Evolutionary conservation across 2,888 invertebrate species (phyloP), one percentile per base, ranked within the genome.

Genomic region (Lissonota sp.): DNA sequence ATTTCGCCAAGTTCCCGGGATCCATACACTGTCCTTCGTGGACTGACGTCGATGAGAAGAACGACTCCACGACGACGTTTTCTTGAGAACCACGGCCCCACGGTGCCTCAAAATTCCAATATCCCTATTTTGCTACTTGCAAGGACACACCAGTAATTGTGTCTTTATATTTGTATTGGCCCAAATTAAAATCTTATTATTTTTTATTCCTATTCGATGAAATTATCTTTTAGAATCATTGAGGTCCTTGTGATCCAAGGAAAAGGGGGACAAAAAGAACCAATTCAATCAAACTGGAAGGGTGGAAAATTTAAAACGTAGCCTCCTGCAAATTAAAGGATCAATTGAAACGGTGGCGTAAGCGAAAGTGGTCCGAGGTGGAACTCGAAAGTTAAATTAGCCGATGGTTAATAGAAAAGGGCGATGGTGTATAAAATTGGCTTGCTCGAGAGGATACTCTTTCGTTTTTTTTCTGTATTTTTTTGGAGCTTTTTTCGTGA

Each of bases 1-100:
- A 46, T 39, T 62, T 76, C 70, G 76, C 76, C 76, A 76, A 69
- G 44, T 69, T 55, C 44, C 63, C 69, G 55, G 55, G 69, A 76
- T 76, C 76, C 69, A 76, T 76, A 76, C 76, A 76, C 62, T 14
- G 76, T 76, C 69, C 76, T 76, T 76, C 76, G 69, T 76, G 69
- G 58, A 69, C 75, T 53, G 67, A 63, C 76, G 69, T 49, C 69
- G 67, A 62, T 44, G 62, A 76, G 39, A 63, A 62, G 63, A 8
- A 51, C 49, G 63, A 57, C 26, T 26, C 26, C 26, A 3, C 73
- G 49, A 73, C 44, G 66, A 37, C 69, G 55, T 71, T 75, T 67
- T 72, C 49, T 40, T 55, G 44, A 53, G 53, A 64, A 49, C 16
- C 70, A 49, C 70, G 51, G 42, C 44, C 60, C 58, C 16, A 6